These are phyloP conservation scores for Tachystola acroxantha DNA, from an alignment of 2,888 invertebrate species.

Conservation along the genomic window DNA sequence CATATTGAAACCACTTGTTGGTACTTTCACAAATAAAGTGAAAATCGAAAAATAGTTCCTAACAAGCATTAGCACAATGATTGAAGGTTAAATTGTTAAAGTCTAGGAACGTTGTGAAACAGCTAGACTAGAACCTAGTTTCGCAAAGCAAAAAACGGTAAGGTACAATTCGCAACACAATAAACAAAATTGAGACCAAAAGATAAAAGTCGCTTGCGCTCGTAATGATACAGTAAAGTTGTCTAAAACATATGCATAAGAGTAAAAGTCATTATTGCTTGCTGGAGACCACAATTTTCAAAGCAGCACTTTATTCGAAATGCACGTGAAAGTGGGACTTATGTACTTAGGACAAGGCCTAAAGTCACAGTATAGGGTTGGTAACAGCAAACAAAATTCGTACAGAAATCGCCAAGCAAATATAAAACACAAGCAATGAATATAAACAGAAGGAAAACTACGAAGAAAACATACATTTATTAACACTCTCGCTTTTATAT, in stretches of 20 bases:
- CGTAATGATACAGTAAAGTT: no score
- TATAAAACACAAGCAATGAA: not conserved
- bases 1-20: no score
- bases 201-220: not conserved
- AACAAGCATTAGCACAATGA: no score
- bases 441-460: not conserved
- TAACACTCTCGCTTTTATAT: no score
- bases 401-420: conserved; percentile 6
- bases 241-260: no score
- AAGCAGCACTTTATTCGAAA: conserved; percentile 15
- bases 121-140: not conserved
- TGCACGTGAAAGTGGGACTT: conserved; percentile 35
- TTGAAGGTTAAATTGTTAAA: no score
- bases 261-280: no score
- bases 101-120: not conserved
- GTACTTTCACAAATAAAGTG: no score
- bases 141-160: not conserved
- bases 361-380: conserved; percentile 1
- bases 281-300: not conserved
- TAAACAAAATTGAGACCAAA: no score
- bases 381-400: not conserved
- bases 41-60: no score
- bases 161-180: conserved; percentile 5
- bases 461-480: not conserved
- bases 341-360: conserved; percentile 17